Evolutionary conservation across 1,140 invertebrate genomes (phyloP).

Genomic region (Magallana gigas): DNA sequence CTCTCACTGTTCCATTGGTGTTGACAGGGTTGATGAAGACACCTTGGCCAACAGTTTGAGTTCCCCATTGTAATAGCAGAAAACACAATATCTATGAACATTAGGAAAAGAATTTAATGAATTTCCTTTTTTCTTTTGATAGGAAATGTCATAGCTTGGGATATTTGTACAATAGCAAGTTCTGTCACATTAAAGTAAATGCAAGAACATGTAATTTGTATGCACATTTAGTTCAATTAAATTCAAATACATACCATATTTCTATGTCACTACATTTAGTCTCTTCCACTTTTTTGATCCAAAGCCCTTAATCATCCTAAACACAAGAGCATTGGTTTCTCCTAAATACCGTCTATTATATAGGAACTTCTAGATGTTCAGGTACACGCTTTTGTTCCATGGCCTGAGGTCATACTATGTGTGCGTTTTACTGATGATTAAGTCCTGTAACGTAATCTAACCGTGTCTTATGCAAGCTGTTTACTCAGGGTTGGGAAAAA

Average conservation of each 20-base stretch:
- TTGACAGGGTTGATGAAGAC: constrained; percentile 41
- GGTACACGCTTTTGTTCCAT: background rate
- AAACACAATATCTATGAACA: background rate
- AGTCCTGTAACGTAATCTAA: background rate
- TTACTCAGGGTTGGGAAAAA: background rate
- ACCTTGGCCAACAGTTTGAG: constrained; percentile 9
- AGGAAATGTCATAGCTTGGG: no score
- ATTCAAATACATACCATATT: constrained; percentile 11
- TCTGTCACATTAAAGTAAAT: no score
- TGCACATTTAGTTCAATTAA: no score
- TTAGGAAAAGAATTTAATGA: no score
- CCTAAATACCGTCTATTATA: no score
- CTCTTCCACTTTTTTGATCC: background rate
- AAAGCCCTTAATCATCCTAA: background rate
- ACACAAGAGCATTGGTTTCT: no score
- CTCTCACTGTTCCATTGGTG: constrained; percentile 35
- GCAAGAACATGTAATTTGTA: no score
- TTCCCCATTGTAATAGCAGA: background rate
- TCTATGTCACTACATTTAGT: background rate
- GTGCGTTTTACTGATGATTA: background rate
- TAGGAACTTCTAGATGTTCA: no score
- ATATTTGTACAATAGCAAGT: no score
- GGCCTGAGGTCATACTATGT: background rate
- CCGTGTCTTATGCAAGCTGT: background rate
- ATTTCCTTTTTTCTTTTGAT: no score